These are phyloP conservation scores for Nasonovia ribisnigri DNA, from an alignment of 2,888 invertebrate genomes.

Conservation along the genomic window DNA sequence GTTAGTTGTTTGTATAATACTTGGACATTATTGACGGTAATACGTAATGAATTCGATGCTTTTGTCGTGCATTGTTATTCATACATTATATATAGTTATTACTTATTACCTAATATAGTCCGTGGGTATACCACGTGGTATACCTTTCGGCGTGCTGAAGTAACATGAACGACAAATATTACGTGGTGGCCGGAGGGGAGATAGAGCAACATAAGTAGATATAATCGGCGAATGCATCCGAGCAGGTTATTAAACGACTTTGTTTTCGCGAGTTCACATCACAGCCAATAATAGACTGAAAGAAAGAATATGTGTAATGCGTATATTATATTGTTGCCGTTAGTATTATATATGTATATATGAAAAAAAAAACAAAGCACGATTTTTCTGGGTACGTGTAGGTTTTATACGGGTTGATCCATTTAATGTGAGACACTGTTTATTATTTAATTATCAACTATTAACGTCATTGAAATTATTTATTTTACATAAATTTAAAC, in stretches of 20 bases:
- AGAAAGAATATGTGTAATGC: not conserved
- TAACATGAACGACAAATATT: not conserved
- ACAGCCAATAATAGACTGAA: not conserved
- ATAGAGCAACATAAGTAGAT: not conserved
- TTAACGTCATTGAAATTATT: too few relatives aligned
- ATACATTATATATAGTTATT: not conserved
- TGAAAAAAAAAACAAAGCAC: not conserved
- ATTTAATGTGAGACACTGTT: too few relatives aligned
- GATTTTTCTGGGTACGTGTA: not conserved
- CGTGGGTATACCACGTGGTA: not conserved
- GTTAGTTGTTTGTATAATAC: not conserved
- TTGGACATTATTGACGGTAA: not conserved
- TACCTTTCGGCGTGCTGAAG: not conserved
- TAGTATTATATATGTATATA: too few relatives aligned
- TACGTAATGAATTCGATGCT: not conserved
- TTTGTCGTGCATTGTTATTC: not conserved
- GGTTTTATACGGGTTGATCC: too few relatives aligned
- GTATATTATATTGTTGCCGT: not conserved
- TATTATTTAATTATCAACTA: too few relatives aligned
- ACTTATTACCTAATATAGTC: not conserved
- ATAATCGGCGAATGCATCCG: not conserved
- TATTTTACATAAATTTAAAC: too few relatives aligned
- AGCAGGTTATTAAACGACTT: not conserved
- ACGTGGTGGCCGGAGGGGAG: not conserved
- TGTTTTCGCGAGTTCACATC: not conserved